Conservation (phyloP, 2,888 invertebrate species). For the Neocrepidodera transversa region DNA sequence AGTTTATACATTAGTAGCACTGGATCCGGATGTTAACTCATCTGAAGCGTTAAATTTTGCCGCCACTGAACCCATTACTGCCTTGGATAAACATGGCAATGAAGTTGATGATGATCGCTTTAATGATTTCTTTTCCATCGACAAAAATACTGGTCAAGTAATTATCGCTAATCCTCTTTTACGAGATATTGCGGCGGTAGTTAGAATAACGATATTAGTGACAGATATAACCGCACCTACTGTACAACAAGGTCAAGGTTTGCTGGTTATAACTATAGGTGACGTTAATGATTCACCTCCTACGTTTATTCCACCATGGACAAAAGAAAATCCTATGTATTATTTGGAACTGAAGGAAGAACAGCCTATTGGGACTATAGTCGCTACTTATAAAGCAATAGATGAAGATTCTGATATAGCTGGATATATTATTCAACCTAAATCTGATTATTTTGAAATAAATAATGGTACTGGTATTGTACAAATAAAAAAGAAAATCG, state of each 20-base stretch:
- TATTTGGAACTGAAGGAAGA: conserved; percentile 79
- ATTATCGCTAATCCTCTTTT: conserved; percentile 69
- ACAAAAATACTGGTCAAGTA: conserved; percentile 69
- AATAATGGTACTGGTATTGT: conserved; percentile 84
- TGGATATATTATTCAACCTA: conserved; percentile 73
- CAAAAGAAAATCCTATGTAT: conserved; percentile 68
- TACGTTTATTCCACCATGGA: conserved; percentile 78
- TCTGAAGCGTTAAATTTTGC: conserved; percentile 73
- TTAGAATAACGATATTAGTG: conserved; percentile 80
- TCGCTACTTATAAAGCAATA: conserved; percentile 78
- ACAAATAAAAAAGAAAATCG: conserved; percentile 77
- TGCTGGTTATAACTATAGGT: conserved; percentile 72
- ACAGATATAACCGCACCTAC: conserved; percentile 82
- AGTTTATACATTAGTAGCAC: conserved; percentile 75
- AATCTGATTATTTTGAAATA: conserved; percentile 79
- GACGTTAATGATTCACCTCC: conserved; percentile 76
- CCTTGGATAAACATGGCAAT: conserved; percentile 83
- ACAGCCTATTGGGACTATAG: conserved; percentile 78
- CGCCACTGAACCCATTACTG: conserved; percentile 74
- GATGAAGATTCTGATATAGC: conserved; percentile 86
- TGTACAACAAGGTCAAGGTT: conserved; percentile 79
- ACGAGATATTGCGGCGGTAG: conserved; percentile 74
- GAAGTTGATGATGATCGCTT: conserved; percentile 65
- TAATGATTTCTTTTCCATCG: conserved; percentile 72
- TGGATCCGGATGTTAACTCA: conserved; percentile 80